Evolutionary conservation across 2,797 vertebrate species (phyloP).

Genomic region (Phaenicophaeus curvirostris): DNA sequence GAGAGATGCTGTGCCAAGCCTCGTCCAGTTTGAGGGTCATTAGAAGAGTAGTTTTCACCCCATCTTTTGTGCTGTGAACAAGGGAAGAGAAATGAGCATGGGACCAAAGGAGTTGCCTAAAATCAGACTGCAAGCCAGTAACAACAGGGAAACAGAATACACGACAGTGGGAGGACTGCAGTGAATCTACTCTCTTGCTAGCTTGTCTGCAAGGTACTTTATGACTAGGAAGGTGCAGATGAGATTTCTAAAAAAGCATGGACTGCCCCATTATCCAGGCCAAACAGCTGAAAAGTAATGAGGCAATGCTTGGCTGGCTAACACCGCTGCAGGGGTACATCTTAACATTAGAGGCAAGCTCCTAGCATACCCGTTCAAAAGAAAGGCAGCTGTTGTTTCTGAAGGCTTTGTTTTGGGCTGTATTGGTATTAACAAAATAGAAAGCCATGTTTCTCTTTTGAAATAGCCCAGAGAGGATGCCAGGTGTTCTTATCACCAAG

Average conservation of each 20-base stretch:
- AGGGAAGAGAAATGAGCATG: background rate
- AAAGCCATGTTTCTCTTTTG: background rate
- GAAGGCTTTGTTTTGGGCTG: background rate
- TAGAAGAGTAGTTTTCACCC: background rate
- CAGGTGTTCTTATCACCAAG: background rate
- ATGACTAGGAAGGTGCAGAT: background rate
- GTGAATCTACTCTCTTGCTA: background rate
- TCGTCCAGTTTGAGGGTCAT: background rate
- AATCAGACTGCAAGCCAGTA: background rate
- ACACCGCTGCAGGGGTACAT: background rate
- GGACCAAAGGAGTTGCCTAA: background rate
- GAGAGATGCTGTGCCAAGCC: background rate
- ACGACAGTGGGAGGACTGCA: background rate
- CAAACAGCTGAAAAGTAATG: background rate
- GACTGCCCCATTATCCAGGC: background rate
- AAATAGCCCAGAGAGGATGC: background rate
- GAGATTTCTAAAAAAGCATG: background rate
- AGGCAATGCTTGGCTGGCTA: fast-evolving
- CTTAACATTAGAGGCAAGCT: background rate
- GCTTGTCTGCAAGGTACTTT: background rate
- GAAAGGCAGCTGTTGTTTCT: background rate
- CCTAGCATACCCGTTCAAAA: background rate
- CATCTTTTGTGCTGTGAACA: background rate
- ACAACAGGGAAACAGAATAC: background rate
- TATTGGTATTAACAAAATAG: background rate